Evolutionary conservation across 2,113 vertebrate genomes (phyloP), one percentile per base, ranked within the genome.

Genomic region (Sinocyclocheilus rhinocerous): DNA sequence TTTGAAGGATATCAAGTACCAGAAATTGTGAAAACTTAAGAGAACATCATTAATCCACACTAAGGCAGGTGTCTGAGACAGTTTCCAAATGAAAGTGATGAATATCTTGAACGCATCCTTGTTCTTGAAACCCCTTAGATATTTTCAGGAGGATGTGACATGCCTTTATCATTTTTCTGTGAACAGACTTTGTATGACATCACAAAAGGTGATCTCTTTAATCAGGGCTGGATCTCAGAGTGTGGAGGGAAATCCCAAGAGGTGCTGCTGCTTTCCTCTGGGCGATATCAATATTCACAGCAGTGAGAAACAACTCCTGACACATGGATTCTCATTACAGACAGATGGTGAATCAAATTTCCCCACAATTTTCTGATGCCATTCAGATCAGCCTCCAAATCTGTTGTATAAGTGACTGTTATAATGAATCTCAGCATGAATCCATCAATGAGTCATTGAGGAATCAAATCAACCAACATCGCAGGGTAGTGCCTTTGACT

Each of bases 311-410:
- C 33, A 70, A 81, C 57, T n/a, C 57, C 20, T 61, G n/a, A 72
- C 76, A 45, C 36, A 69, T 78, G 69, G 83, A 88, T 81, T 67
- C 69, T 73, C 52, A 82, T 73, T 36, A 85, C 2, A 76, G 79
- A 67, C 50, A 63, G 67, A 81, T 55, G 48, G 24, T 63, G 50
- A 22, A 70, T 81, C 55, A 63, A 2, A 39, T 42, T 42, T 24
- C 45, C 77, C 36, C 55, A 61, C 57, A 24, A 61, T 63, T 80
- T 59, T 20, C 29, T 79, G 26, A 63, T 59, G 36, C 4, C 55
- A 42, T 65, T 76, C n/a, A 85, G 29, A 59, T 67, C 10, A 55
- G 48, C 22, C 33, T 42, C 39, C 26, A 29, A 26, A 86, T 87
- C 82, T 79, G 1, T 87, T 5, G n/a, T 16, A n/a, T 61, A 61